Evolutionary conservation across 2,797 vertebrate genomes (phyloP).

Genomic region (Coregonus ussuriensis): DNA sequence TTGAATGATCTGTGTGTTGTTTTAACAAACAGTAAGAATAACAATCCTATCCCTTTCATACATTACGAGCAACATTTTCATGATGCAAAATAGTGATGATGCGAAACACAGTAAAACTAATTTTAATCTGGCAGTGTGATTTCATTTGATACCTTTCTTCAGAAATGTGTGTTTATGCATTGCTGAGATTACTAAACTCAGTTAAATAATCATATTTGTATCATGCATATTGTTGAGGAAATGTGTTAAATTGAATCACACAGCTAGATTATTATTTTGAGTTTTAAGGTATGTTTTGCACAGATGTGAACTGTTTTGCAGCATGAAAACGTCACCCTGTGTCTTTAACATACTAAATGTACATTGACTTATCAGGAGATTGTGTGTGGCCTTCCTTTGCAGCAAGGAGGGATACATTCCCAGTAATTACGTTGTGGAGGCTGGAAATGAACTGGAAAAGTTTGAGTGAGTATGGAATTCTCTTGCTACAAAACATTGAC

Average conservation of each 20-base stretch:
- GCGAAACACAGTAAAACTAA: no score
- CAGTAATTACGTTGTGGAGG: slow-evolving; percentile 91
- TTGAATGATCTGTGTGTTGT: slow-evolving; percentile 2
- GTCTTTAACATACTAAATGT: no score
- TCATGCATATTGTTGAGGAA: neutral
- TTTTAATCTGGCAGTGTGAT: no score
- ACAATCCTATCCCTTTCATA: no score
- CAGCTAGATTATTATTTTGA: neutral
- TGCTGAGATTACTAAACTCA: no score
- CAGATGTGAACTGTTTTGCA: neutral
- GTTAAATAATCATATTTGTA: no score
- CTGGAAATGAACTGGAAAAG: slow-evolving; percentile 87
- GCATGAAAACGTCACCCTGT: no score
- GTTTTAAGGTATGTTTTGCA: neutral
- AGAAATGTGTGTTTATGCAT: no score
- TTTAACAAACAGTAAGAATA: neutral
- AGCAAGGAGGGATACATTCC: slow-evolving; percentile 97
- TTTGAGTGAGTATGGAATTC: slow-evolving; percentile 86
- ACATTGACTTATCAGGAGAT: neutral
- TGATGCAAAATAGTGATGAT: no score
- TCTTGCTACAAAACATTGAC: slow-evolving; percentile 7
- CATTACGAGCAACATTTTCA: no score
- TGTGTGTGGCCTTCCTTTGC: slow-evolving; percentile 44
- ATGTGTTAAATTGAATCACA: neutral
- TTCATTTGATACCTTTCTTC: no score